These are phyloP conservation scores for Chelonia mydas DNA, from an alignment of 2,797 vertebrate species.

Conservation along the genomic window DNA sequence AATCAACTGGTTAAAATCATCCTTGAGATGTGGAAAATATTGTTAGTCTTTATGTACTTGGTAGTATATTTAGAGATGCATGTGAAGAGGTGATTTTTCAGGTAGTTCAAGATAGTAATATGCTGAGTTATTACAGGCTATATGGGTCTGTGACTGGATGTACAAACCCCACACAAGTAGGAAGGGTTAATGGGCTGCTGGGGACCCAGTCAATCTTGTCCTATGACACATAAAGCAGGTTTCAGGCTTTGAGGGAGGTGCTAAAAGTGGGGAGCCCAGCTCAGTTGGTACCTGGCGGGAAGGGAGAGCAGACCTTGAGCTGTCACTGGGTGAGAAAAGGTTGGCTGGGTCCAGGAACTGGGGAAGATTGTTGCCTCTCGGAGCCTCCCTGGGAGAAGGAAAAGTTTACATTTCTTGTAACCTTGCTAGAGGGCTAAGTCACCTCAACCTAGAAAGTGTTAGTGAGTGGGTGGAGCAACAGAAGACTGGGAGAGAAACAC, in stretches of 20 bases:
- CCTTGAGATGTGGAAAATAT: no score
- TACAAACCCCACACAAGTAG: background rate
- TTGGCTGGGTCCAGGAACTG: background rate
- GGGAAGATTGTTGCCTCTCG: background rate
- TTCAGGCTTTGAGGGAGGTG: background rate
- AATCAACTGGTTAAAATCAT: no score
- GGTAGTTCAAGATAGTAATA: background rate
- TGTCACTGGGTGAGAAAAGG: background rate
- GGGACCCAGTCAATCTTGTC: no score
- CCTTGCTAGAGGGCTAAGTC: background rate
- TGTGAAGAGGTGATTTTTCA: background rate
- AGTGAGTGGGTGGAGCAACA: background rate
- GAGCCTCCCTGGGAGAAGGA: background rate
- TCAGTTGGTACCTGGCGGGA: background rate
- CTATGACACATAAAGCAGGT: background rate
- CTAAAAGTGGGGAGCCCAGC: background rate
- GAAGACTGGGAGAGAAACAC: background rate
- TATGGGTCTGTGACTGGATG: background rate
- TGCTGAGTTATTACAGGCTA: background rate
- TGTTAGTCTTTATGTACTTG: no score
- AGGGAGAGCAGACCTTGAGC: background rate
- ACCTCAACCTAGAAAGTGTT: background rate
- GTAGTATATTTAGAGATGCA: no score
- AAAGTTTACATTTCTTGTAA: background rate
- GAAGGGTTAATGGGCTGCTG: background rate